Base-by-base conservation (phyloP, 1,140 invertebrate genomes). In the Eufriesea mexicana region DNA sequence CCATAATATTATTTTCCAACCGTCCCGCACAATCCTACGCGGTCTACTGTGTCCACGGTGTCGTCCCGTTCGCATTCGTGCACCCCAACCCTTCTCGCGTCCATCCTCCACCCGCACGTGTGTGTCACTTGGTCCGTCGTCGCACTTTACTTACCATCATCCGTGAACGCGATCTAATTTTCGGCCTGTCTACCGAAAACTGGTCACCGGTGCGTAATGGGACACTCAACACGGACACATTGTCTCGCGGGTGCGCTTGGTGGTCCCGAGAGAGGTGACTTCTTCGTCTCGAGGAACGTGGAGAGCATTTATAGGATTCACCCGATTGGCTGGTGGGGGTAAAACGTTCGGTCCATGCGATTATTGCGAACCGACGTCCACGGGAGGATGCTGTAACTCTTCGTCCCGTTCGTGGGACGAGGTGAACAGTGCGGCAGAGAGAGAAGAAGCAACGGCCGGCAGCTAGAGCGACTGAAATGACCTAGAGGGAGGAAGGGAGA, bases 251-350 rank as follows among this genome's bases (percentile, higher is more conserved):
- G 92, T 92, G 75, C 71, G 35, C 71, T 72, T 59, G 81, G 85
- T 66, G 83, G 89, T 84, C 91, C 92, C 91, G 91, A 91, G 90
- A 83, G 91, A 93, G 89, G 89, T 87, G 92, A 94, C 93, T 94
- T 94, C 92, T 94, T 91, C 91, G 81, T 91, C 88, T 77, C 81
- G 87, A 45, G 75, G 66, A 87, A 90, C 90, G 89, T 91, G 84
- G 91, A 92, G 92, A 91, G 92, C 93, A 94, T 94, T 94, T 94
- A 94, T 94, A 94, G 94, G 94, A 94, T 94, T 94, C 93, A 93
- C 90, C 91, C 89, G 91, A 91, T 93, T 90, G 86, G 59, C 81
- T 62, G 85, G 84, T 90, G 91, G 91, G 89, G 79, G 86, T 76
- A 73, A 88, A 88, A 86, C 85, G 90, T 87, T 86, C 79, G 92